Evolutionary conservation across 2,797 vertebrate genomes (phyloP).

Genomic region (Poeciliopsis paucimaculata): DNA sequence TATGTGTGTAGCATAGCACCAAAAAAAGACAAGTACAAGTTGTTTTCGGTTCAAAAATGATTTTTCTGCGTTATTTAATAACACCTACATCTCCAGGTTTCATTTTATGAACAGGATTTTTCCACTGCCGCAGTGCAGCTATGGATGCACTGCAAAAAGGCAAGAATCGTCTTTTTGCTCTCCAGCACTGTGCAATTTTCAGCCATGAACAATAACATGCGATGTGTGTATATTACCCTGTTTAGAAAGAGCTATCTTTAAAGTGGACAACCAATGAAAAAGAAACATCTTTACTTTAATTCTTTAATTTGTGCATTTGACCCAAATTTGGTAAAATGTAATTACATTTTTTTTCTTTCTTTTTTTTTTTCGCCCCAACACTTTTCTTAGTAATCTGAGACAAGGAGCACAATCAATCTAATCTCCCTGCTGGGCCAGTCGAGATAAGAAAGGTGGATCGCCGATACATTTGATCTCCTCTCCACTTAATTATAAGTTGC

Average conservation of each 20-base stretch:
- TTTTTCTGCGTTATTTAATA: too few species aligned
- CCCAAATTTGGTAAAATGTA: conserved; percentile 22
- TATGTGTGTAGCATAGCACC: too few species aligned
- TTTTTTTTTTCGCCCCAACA: conserved; percentile 19
- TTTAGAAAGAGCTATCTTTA: conserved; percentile 36
- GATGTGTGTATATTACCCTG: conserved; percentile 6
- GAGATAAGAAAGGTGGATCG: conserved; percentile 29
- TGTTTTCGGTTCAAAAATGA: too few species aligned
- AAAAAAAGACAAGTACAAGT: too few species aligned
- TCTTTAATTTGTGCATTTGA: conserved; percentile 36
- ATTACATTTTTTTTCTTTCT: conserved; percentile 18
- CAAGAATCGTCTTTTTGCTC: too few species aligned
- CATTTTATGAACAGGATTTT: too few species aligned
- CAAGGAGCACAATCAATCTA: conserved; percentile 16
- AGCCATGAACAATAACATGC: too few species aligned
- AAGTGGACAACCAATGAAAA: conserved; percentile 23
- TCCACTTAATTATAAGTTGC: conserved; percentile 51
- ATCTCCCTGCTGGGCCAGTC: background rate
- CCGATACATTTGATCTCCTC: conserved; percentile 35
- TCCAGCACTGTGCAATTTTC: too few species aligned
- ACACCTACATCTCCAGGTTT: too few species aligned
- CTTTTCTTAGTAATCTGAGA: conserved; percentile 30
- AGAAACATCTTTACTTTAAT: conserved; percentile 11
- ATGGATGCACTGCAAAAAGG: too few species aligned
- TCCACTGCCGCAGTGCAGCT: too few species aligned